Percentiles rank a stretch among this genome's conserved stretches.
Evolutionary conservation across 2,797 vertebrate genomes (phyloP).

Genomic region (Xerus rutilus): DNA sequence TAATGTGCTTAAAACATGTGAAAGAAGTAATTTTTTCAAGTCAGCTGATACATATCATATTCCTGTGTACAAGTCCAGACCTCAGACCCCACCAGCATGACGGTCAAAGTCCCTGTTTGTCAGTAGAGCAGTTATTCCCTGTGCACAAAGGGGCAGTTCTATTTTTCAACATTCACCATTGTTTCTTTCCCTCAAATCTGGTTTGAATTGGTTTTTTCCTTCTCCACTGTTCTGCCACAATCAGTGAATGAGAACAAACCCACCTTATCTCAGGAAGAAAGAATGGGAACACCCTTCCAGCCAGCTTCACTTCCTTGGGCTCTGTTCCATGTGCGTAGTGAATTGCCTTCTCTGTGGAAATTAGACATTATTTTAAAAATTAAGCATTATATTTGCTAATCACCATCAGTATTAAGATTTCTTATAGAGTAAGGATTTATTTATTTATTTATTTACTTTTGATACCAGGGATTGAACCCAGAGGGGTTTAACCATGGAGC

Average conservation of each 20-base stretch:
- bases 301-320: background rate
- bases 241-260: background rate
- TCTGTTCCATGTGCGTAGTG: background rate
- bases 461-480: no score
- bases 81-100: background rate
- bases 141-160: background rate
- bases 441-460: no score
- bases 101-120: background rate
- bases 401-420: slow-evolving; percentile 19
- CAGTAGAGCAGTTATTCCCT: background rate
- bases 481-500: no score
- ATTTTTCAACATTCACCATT: background rate
- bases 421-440: background rate
- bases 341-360: slow-evolving; percentile 6
- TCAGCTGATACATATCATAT: background rate
- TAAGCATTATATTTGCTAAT: background rate
- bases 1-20: background rate
- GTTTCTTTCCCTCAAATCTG: background rate
- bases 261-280: background rate
- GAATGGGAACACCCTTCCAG: background rate
- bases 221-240: background rate
- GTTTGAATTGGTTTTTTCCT: background rate
- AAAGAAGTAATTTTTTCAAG: slow-evolving; percentile 5
- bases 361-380: background rate
- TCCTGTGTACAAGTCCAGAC: background rate